Base-by-base conservation (phyloP, 2,113 vertebrate genomes). In the Calyptomena viridis region DNA sequence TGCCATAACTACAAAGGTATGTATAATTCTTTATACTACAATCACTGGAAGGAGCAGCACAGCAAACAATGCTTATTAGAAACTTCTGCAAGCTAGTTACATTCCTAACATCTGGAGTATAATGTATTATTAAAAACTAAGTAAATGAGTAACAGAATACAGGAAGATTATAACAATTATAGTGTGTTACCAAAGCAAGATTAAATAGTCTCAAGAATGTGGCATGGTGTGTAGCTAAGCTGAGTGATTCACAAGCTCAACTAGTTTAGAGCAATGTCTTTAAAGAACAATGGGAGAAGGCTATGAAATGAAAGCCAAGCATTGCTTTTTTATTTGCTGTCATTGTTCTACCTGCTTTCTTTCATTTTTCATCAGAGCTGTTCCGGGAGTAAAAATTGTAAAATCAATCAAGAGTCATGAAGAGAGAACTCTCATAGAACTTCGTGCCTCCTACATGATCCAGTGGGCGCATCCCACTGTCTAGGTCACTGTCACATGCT, bases 91-190 rank as follows among this genome's bases (percentile, higher is more conserved):
- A 84, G 15, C 5, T 42, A 35, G 18, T 60, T 5, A 4, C 52
- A 64, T 81, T 84, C 39, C 31, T 89, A 55, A 39, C 52, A 77
- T 74, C 33, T 86, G 64, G 58, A 89, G 20, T 59, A 50, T 27
- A 86, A 69, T 19, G 6, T 79, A n/a, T 66, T 80, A 72, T 67
- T 84, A 76, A 59, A 22, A 73, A 64, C 7, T 49, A 84, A 91
- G 44, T 69, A 89, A 94, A 94, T 47, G n/a, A 88, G n/a, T 64
- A 71, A 50, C 52, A 90, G 73, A 89, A 63, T 64, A 59, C 21
- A 78, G 47, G 52, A 92, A 89, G 55, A 52, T 81, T 90, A 50
- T 39, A 89, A 39, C 19, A 77, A 63, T 74, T 63, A 56, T 44
- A 84, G 47, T 0, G 0, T 33, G 12, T 47, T 90, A 68, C 30